Evolutionary conservation across 2,888 invertebrate genomes (phyloP).

Genomic region (Smittia aterrima): DNA sequence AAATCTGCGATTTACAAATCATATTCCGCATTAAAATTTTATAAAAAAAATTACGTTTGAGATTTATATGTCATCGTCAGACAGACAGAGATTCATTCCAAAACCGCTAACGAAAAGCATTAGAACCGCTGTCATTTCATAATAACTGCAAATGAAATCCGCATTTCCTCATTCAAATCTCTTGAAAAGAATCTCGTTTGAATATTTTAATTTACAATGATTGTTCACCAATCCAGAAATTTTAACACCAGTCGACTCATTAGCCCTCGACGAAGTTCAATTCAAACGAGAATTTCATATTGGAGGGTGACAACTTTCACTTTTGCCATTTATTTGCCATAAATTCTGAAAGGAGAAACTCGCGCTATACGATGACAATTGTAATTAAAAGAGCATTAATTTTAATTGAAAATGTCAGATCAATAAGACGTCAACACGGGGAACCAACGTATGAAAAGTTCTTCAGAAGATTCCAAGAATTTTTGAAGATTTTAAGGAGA

Average conservation of each 20-base stretch:
- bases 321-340: background rate
- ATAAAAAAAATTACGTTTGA: background rate
- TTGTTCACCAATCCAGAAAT: slow-evolving; percentile 5
- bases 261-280: background rate
- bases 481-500: too few relatives aligned
- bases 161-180: background rate
- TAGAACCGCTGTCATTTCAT: background rate
- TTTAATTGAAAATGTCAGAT: slow-evolving; percentile 29
- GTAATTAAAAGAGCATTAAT: slow-evolving; percentile 22
- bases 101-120: too few relatives aligned
- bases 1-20: background rate
- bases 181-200: background rate
- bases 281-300: background rate
- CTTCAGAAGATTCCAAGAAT: too few relatives aligned
- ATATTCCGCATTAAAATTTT: background rate
- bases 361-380: background rate
- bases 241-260: slow-evolving; percentile 15
- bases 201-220: background rate
- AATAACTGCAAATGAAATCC: background rate
- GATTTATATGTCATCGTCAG: too few relatives aligned
- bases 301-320: background rate
- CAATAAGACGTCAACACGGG: slow-evolving; percentile 9
- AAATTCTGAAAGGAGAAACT: slow-evolving; percentile 4
- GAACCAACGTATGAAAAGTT: too few relatives aligned
- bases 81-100: too few relatives aligned